These are phyloP conservation scores for Trachelus troglodyta DNA, from an alignment of 2,888 invertebrate species.

Conservation along the genomic window DNA sequence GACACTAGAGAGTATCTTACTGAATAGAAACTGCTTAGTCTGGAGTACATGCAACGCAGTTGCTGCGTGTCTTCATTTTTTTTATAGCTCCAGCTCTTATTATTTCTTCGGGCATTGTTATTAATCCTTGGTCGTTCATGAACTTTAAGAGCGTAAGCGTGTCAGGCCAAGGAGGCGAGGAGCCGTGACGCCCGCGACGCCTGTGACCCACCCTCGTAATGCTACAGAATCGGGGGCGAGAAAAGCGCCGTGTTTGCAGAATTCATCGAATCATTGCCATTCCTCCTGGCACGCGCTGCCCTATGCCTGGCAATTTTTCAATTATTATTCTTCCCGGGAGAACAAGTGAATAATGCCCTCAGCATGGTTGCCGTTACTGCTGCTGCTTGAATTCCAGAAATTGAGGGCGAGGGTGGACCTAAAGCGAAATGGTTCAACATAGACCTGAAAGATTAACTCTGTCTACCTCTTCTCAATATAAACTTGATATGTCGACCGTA, in stretches of 20 bases:
- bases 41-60: no score
- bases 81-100: neutral
- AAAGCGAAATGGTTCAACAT: neutral
- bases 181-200: conserved; percentile 22
- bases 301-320: conserved; percentile 38
- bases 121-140: conserved; percentile 10
- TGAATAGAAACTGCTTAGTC: no score
- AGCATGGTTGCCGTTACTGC: neutral
- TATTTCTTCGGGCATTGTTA: neutral
- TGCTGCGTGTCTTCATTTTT: no score
- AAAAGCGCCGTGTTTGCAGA: conserved; percentile 53
- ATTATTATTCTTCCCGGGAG: conserved; percentile 28
- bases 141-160: conserved; percentile 54
- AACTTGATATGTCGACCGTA: neutral
- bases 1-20: no score
- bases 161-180: conserved; percentile 35
- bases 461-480: neutral
- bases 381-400: neutral
- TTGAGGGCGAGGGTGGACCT: neutral
- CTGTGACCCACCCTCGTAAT: conserved; percentile 26
- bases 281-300: conserved; percentile 42
- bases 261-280: conserved; percentile 60
- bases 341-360: conserved; percentile 2
- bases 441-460: neutral
- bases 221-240: conserved; percentile 19